Base-by-base conservation (phyloP, 2,113 vertebrate species). In the Hiodon tergisus region DNA sequence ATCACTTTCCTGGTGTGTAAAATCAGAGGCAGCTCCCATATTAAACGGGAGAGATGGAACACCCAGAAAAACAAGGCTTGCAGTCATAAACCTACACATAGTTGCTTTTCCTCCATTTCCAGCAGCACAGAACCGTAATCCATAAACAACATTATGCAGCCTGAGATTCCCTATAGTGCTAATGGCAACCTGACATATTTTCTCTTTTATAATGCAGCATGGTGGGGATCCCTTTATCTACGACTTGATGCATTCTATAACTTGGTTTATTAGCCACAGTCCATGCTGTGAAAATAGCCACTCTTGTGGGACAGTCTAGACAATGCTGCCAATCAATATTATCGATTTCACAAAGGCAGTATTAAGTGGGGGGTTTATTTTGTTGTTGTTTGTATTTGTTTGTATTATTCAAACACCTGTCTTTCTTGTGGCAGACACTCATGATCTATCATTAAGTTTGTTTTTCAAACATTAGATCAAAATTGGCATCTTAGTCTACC, bases 301-400 rank as follows among this genome's bases (percentile, higher is more conserved):
- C 46, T 72, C 63, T 68, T 13, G n/a, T 67, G 48, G 52, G 62
- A 57, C 31, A 13, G 71, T 55, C 59, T 72, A 69, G 74, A 52
- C 71, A 51, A 57, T 57, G 51, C 50, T 71, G 58, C 60, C 8
- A n/a, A 62, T 77, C 79, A 71, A 76, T 71, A 75, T n/a, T 62
- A 80, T 77, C 47, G 76, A 82, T 73, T 60, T 71, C 31, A 51
- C 60, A 14, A 11, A 4, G 48, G 17, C 69, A 67, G 9, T 31
- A 31, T 31, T 31, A 31, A 31, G 31, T 31, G 31, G 31, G 31
- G 31, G 31, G 31, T 31, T 31, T 50, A 51, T 73, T 60, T 57
- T 2, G 5, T 52, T 31, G 31, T 31, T 31, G 53, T 57, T 57
- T 70, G 17, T 2, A 66, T 60, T 63, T 60, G 72, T 73, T 50